A percentile compares a stretch with the other conserved stretches of the same genome.
These are phyloP conservation scores for Plagodis pulveraria DNA, from an alignment of 2,888 invertebrate species.

Conservation along the genomic window DNA sequence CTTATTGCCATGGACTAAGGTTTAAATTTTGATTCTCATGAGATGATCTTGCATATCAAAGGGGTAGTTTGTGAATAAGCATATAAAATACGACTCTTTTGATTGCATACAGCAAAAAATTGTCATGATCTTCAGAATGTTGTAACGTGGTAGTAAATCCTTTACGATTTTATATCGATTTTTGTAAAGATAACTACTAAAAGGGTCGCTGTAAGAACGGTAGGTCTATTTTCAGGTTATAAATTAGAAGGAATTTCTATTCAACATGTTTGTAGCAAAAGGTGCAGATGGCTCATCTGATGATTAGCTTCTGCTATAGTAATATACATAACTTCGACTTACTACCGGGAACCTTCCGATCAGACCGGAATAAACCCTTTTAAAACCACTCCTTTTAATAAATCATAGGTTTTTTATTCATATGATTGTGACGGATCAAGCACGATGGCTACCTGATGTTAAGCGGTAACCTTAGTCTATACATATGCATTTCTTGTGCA, in stretches of 20 bases:
- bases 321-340: no score
- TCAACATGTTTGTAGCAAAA: background rate
- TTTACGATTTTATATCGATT: constrained; percentile 52
- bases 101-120: constrained; percentile 50
- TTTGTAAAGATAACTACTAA: constrained; percentile 56
- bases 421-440: no score
- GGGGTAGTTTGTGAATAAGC: constrained; percentile 53
- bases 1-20: constrained; percentile 12
- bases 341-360: no score
- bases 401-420: no score
- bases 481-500: no score
- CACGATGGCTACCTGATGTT: no score
- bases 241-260: constrained; percentile 5
- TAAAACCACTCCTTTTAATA: no score
- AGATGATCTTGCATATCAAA: constrained; percentile 28
- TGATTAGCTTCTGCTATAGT: no score
- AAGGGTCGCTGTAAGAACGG: constrained; percentile 72
- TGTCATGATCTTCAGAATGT: constrained; percentile 51
- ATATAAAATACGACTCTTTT: constrained; percentile 63
- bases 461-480: no score
- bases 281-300: no score
- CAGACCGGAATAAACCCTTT: no score
- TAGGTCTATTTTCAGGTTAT: constrained; percentile 59
- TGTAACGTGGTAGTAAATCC: constrained; percentile 52
- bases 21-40: constrained; percentile 34